These are phyloP conservation scores for Stegostoma tigrinum DNA, from an alignment of 2,113 vertebrate genomes.

Conservation along the genomic window DNA sequence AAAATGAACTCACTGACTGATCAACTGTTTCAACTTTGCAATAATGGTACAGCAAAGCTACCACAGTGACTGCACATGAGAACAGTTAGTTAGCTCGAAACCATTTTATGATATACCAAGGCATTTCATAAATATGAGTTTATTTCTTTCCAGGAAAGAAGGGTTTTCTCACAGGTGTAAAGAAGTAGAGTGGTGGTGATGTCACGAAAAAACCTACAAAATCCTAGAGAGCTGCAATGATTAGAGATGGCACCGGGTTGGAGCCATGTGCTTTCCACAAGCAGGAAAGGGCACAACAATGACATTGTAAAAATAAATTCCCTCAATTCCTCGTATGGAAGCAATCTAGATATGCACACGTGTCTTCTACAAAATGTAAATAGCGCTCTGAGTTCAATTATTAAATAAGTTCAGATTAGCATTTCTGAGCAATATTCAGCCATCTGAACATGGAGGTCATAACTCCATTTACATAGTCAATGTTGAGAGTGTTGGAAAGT, in stretches of 20 bases:
- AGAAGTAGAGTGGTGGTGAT: neutral
- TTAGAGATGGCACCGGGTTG: neutral
- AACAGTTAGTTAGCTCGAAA: neutral
- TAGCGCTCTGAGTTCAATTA: neutral
- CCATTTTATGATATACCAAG: neutral
- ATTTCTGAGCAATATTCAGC: neutral
- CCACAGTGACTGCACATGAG: neutral
- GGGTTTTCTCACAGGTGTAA: neutral
- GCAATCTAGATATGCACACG: neutral
- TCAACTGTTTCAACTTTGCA: neutral
- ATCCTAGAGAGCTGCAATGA: neutral
- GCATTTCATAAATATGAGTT: neutral
- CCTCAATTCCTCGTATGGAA: neutral
- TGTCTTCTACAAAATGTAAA: neutral
- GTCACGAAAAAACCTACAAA: neutral
- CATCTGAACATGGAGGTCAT: neutral
- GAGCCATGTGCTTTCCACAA: neutral
- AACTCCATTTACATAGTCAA: neutral
- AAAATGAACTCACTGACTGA: too few species aligned
- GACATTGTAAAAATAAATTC: neutral
- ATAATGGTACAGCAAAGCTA: neutral
- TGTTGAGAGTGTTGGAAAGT: neutral
- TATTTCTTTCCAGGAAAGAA: neutral
- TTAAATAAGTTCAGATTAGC: neutral
- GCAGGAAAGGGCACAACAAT: neutral